Evolutionary conservation across 2,113 vertebrate species (phyloP).

Genomic region (Cathartes aura): DNA sequence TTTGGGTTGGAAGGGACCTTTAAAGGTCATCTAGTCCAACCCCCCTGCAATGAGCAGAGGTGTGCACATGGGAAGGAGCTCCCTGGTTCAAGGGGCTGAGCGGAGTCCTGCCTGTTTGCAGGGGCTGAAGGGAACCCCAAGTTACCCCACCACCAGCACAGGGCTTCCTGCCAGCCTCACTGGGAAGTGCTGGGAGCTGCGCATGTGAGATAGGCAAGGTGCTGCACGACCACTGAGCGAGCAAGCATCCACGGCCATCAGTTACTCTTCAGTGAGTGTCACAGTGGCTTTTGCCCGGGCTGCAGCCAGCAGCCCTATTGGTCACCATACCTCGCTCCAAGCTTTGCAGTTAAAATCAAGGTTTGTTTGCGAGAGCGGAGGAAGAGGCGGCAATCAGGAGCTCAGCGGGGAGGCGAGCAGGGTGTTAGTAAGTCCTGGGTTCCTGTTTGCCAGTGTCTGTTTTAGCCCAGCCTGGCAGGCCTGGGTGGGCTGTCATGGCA

Average conservation of each 20-base stretch:
- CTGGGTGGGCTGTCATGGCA: not conserved
- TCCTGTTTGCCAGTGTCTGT: not conserved
- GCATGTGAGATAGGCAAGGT: not conserved
- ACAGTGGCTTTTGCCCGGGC: not conserved
- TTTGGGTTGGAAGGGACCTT: not conserved
- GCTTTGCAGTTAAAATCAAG: not conserved
- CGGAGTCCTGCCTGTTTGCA: not conserved
- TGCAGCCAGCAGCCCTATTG: not conserved
- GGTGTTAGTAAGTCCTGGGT: not conserved
- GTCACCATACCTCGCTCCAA: fast-evolving
- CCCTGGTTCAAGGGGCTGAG: not conserved
- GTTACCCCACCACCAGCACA: fast-evolving
- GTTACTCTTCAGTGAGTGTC: not conserved
- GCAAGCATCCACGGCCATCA: fast-evolving
- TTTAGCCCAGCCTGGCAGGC: not conserved
- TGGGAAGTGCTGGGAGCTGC: not conserved
- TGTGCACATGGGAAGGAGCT: not conserved
- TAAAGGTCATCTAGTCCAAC: not conserved
- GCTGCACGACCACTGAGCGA: not conserved
- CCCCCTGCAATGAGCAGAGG: not conserved
- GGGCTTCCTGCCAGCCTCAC: not conserved
- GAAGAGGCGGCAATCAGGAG: not conserved
- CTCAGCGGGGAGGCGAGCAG: fast-evolving
- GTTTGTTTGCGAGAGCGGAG: not conserved
- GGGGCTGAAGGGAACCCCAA: fast-evolving